phyloP scores from a whole-genome alignment of 2,888 invertebrate genomes.

The Antitype chi region DNA sequence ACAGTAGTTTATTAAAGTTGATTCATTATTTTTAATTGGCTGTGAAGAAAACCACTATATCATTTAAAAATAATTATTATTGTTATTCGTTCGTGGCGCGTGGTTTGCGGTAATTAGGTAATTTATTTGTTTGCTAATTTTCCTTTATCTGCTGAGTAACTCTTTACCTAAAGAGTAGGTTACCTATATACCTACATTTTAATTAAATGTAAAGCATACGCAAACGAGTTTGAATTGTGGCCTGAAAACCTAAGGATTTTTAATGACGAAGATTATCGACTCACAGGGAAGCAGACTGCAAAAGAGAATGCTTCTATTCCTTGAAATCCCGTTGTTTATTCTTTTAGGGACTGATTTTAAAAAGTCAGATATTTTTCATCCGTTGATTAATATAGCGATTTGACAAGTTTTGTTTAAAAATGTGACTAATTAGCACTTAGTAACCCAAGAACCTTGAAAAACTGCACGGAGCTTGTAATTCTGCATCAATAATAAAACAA shows the following conservation, averaged over 20 bases:
- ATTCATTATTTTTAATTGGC: slow-evolving; percentile 36
- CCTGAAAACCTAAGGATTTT: neutral
- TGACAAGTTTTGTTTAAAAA: neutral
- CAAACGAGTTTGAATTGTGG: neutral
- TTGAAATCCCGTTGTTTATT: neutral
- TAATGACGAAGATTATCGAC: neutral
- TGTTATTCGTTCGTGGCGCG: neutral
- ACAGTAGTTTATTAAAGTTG: slow-evolving; percentile 19
- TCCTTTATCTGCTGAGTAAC: slow-evolving; percentile 16
- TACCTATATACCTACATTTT: neutral
- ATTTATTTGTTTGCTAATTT: slow-evolving; percentile 18
- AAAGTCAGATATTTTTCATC: neutral
- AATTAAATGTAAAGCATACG: neutral
- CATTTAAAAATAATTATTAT: slow-evolving; percentile 4
- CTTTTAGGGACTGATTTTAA: neutral
- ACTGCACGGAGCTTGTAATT: neutral
- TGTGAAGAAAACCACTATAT: slow-evolving; percentile 10
- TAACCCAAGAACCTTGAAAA: slow-evolving; percentile 2
- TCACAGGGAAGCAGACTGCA: too few relatives aligned
- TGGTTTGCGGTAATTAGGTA: slow-evolving; percentile 38
- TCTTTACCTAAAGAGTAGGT: neutral
- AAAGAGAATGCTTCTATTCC: neutral
- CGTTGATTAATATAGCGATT: neutral
- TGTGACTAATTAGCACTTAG: too few relatives aligned
- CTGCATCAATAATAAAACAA: slow-evolving; percentile 41